Evolutionary conservation across 2,113 vertebrate genomes (phyloP), one percentile per base, ranked within the genome.

Genomic region (Corythaeola cristata): DNA sequence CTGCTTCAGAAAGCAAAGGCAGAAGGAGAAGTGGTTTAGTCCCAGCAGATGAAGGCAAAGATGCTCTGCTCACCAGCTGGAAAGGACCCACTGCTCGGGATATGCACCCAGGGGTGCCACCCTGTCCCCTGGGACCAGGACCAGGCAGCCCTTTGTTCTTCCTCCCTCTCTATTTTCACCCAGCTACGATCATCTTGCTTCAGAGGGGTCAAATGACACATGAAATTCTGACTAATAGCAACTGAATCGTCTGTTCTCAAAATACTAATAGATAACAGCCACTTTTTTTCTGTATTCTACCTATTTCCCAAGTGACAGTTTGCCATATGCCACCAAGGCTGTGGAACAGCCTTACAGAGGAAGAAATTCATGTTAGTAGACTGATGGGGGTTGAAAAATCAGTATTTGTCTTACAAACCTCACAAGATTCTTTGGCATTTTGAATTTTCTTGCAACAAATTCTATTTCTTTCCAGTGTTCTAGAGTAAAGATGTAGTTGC

Each of bases 211-310:
- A 44, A 44, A 44, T 44, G 41, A 44, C 41, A 44, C 41, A 44
- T 13, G 41, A 44, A 44, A 10, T 15, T 44, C 41, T 44, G n/a
- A 52, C 28, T 21, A 14, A 35, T 20, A 82, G 55, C n/a, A 24
- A 0, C 26, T 3, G 1, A 22, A 9, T 12, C 26, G 15, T 8
- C 49, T 44, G 1, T 20, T 30, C 9, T 4, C 45, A 21, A 11
- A 21, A 12, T 1, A 10, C 33, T 16, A 5, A 9, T 11, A 41
- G 16, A 0, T 3, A 15, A 8, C 60, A 26, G 67, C 22, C 45
- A 8, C 33, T 19, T 18, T n/a, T 18, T n/a, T 8, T 11, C 45
- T 15, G 0, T 3, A 30, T 41, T 12, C 53, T 6, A 0, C 4
- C 17, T 5, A 1, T 37, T 30, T 58, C 35, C 69, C 50, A 32